Percentiles rank a stretch among this genome's conserved stretches.
These are phyloP conservation scores for Drosophila acutilabella DNA, from an alignment of 2,888 invertebrate genomes.

Conservation along the genomic window DNA sequence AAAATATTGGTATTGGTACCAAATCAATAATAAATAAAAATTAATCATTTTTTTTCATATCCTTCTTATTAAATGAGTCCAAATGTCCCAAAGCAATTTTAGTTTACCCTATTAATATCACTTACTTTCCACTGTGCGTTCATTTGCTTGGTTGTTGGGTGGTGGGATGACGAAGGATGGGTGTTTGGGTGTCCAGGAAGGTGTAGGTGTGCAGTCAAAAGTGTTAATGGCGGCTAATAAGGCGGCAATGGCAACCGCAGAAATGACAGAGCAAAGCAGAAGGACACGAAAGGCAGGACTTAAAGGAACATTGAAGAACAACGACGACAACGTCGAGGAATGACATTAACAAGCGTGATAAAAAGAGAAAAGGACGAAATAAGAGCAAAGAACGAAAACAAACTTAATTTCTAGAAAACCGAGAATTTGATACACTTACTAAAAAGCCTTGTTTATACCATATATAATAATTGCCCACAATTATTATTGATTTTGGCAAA, in stretches of 20 bases:
- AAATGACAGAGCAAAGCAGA: slow-evolving; percentile 24
- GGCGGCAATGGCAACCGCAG: slow-evolving; percentile 61
- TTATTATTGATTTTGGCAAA: too few relatives aligned
- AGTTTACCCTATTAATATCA: not conserved
- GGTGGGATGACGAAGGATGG: not conserved
- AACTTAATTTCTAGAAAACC: not conserved
- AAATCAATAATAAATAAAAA: too few relatives aligned
- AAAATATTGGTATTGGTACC: too few relatives aligned
- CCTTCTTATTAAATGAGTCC: too few relatives aligned
- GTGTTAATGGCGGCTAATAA: slow-evolving; percentile 79
- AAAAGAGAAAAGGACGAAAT: slow-evolving; percentile 53
- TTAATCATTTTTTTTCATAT: too few relatives aligned
- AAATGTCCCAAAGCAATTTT: too few relatives aligned
- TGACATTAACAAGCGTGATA: slow-evolving; percentile 80
- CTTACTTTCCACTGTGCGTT: slow-evolving; percentile 34
- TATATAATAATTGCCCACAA: too few relatives aligned
- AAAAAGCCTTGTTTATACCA: too few relatives aligned
- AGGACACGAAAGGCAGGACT: not conserved
- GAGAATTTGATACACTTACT: too few relatives aligned
- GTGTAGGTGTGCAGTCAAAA: slow-evolving; percentile 53
- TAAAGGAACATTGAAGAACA: slow-evolving; percentile 33
- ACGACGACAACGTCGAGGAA: slow-evolving; percentile 54
- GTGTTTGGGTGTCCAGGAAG: slow-evolving; percentile 1
- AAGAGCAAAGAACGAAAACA: slow-evolving; percentile 9
- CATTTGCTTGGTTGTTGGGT: slow-evolving; percentile 21